Base-by-base conservation (phyloP, 2,888 invertebrate species). In the Lepas anatifera region DNA sequence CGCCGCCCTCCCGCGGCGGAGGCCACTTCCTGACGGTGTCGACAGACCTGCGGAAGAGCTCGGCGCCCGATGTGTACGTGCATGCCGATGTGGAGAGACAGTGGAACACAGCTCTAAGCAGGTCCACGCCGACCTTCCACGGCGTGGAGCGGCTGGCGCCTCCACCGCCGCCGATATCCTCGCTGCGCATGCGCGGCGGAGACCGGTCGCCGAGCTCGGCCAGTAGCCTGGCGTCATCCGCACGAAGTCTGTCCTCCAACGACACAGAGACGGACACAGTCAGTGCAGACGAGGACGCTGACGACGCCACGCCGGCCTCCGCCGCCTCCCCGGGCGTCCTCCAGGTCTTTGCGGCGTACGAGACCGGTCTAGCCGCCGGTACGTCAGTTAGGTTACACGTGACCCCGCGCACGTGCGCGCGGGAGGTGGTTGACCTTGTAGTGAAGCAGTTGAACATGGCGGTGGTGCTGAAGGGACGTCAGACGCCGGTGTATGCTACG, bases 401-500 rank as follows among this genome's bases (percentile, higher is more conserved):
- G 0, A 95, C 94, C 0, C 89, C 91, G 0, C 86, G 90, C 75
- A 98, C 98, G 0, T 92, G 95, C 0, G 93, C 96, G 0, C 85
- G 94, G 25, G 97, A 98, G 81, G 95, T 98, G 69, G 92, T 98
- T 73, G 92, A 95, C 81, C 84, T 97, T 73, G 95, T 98, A 32
- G 92, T 98, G 69, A 92, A 94, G 78, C 96, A 98, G 80, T 84
- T 98, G 63, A 96, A 96, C 79, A 92, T 93, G 88, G 93, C 94
- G 22, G 91, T 92, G 69, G 87, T 90, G 27, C 82, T 92, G 29
- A 94, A 92, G 80, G 89, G 66, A 3, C 90, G 89, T 78, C 86
- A 89, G 58, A 92, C 91, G 0, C 95, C 95, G 0, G 88, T 93
- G 58, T 82, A 81, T 74, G 87, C 88, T 0, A 86, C 89, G 3